Evolutionary conservation across 2,888 invertebrate genomes (phyloP).

Genomic region (Tipula confusa): DNA sequence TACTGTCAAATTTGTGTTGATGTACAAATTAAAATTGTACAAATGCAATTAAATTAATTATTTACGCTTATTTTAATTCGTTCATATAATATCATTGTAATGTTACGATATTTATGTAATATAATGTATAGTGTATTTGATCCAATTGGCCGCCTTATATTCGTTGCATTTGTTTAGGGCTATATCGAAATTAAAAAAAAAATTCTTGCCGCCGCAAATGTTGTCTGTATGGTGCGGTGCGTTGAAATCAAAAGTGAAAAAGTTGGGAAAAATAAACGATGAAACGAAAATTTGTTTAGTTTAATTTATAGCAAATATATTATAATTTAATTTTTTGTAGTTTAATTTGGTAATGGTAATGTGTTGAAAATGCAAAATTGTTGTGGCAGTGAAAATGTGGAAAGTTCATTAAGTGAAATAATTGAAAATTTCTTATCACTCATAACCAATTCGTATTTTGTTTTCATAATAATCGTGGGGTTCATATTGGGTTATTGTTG

Average conservation of each 20-base stretch:
- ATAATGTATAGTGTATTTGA: neutral
- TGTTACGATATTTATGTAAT: neutral
- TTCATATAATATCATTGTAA: neutral
- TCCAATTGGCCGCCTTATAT: neutral
- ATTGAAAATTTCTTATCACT: neutral
- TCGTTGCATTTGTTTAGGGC: neutral
- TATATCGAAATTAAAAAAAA: neutral
- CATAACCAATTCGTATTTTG: neutral
- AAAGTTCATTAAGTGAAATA: neutral
- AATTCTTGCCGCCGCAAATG: neutral
- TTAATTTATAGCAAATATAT: neutral
- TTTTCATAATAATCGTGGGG: neutral
- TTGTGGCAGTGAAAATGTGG: neutral
- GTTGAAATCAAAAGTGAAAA: neutral
- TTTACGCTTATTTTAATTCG: neutral
- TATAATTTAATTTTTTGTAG: neutral
- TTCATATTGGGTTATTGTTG: neutral
- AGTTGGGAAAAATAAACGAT: neutral
- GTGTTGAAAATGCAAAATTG: neutral
- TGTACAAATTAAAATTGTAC: neutral
- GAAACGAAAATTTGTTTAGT: neutral
- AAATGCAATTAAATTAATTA: neutral
- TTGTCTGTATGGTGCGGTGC: neutral
- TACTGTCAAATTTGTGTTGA: neutral
- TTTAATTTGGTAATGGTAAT: neutral